These are phyloP conservation scores for Cepaea nemoralis DNA, from an alignment of 1,140 invertebrate species.

Conservation along the genomic window DNA sequence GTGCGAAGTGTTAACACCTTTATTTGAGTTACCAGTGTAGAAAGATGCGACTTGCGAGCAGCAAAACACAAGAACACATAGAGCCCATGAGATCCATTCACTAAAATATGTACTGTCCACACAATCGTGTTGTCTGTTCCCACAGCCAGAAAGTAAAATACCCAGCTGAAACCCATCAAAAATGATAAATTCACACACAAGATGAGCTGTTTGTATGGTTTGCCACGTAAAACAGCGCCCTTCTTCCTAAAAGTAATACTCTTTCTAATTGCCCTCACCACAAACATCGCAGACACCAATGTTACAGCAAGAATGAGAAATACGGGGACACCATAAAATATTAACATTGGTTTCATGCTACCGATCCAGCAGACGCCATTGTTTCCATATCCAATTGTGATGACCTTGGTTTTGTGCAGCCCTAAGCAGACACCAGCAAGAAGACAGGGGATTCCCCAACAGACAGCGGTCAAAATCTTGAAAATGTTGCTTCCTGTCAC, in stretches of 20 bases:
- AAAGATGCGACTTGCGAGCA: neutral
- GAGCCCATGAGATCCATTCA: slow-evolving; percentile 51
- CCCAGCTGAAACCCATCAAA: slow-evolving; percentile 65
- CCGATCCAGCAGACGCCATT: slow-evolving; percentile 69
- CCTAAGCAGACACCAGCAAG: neutral
- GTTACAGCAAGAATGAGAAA: slow-evolving; percentile 56
- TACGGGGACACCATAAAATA: slow-evolving; percentile 61
- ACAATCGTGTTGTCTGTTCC: slow-evolving; percentile 34
- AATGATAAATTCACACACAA: slow-evolving; percentile 74
- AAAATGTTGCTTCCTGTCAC: slow-evolving; percentile 5
- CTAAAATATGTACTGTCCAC: slow-evolving; percentile 49
- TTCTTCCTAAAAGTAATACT: slow-evolving; percentile 50
- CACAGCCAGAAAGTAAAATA: slow-evolving; percentile 57
- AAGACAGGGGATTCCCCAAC: slow-evolving; percentile 15
- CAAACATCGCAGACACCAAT: slow-evolving; percentile 52
- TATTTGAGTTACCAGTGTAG: neutral
- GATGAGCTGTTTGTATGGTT: slow-evolving; percentile 59
- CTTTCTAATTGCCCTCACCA: slow-evolving; percentile 70
- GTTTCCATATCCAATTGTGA: neutral
- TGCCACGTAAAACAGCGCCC: slow-evolving; percentile 23
- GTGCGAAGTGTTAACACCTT: neutral
- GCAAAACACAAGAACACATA: slow-evolving; percentile 55
- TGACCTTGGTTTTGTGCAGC: slow-evolving; percentile 12
- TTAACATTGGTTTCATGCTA: slow-evolving; percentile 43
- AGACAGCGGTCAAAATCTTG: neutral